A percentile compares a stretch with the other conserved stretches of the same genome.
Conservation (phyloP, 2,113 vertebrate species). For the Lophura nycthemera region DNA sequence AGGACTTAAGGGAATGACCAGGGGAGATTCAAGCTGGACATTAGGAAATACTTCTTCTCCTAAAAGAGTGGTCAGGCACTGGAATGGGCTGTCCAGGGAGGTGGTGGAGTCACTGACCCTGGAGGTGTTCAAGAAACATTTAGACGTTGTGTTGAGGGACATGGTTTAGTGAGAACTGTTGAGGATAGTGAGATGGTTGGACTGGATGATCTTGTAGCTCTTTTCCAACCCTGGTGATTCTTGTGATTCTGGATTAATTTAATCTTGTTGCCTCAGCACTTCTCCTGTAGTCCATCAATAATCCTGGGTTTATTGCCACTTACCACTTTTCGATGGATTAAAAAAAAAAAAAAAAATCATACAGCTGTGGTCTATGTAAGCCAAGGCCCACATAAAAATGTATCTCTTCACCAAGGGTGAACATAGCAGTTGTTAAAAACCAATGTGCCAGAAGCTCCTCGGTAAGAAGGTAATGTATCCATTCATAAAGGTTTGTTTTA, state of each 20-base stretch:
- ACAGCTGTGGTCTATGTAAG: not conserved
- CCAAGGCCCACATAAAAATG: not conserved
- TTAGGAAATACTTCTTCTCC: no score
- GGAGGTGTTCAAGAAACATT: no score
- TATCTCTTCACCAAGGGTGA: not conserved
- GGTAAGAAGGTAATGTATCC: not conserved
- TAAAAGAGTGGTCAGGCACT: no score
- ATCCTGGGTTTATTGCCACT: not conserved
- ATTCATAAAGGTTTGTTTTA: not conserved
- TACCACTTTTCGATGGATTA: not conserved
- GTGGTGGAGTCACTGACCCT: no score
- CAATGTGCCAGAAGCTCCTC: not conserved
- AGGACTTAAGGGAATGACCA: no score
- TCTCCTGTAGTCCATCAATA: not conserved
- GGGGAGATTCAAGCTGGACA: no score
- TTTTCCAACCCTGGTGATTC: no score
- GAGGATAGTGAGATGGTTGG: no score
- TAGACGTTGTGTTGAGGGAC: no score
- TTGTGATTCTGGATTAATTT: not conserved
- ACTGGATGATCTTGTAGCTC: no score
- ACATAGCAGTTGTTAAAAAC: not conserved
- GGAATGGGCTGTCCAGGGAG: no score
- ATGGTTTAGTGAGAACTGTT: no score
- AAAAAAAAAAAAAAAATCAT: not conserved
- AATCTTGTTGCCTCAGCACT: not conserved